Evolutionary conservation across 2,888 invertebrate genomes (phyloP).

Genomic region (Lycaena phlaeas): DNA sequence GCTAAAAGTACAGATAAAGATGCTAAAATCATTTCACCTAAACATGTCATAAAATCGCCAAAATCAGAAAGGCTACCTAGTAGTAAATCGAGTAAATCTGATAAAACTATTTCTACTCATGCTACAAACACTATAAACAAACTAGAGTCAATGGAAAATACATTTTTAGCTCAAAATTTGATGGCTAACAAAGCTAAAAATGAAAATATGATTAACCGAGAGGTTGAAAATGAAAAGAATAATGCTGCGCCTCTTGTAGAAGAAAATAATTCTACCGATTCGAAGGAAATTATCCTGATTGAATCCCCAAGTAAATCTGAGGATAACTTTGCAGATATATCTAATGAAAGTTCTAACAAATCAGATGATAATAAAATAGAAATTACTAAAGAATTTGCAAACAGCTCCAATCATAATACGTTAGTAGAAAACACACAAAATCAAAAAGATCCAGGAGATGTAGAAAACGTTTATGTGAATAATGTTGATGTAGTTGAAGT

Average conservation of each 20-base stretch:
- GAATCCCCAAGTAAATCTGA: constrained; percentile 50
- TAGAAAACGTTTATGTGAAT: background rate
- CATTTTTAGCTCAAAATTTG: constrained; percentile 43
- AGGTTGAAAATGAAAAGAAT: constrained; percentile 26
- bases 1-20: background rate
- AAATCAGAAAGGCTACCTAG: no score
- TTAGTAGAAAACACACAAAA: background rate
- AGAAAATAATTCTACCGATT: constrained; percentile 22
- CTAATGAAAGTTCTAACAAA: constrained; percentile 45
- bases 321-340: constrained; percentile 52
- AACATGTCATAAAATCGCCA: background rate
- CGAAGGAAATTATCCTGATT: constrained; percentile 23
- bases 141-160: constrained; percentile 54
- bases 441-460: background rate
- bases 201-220: constrained; percentile 47
- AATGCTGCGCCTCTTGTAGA: constrained; percentile 24
- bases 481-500: background rate
- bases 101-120: background rate
- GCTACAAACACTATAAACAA: constrained; percentile 18
- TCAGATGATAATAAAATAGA: background rate
- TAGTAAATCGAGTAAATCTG: no score
- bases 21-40: background rate
- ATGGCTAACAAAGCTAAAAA: constrained; percentile 41
- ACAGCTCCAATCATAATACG: background rate
- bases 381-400: background rate